Evolutionary conservation across 2,888 invertebrate genomes (phyloP), one percentile per base, ranked within the genome.

Genomic region (Oscheius onirici): DNA sequence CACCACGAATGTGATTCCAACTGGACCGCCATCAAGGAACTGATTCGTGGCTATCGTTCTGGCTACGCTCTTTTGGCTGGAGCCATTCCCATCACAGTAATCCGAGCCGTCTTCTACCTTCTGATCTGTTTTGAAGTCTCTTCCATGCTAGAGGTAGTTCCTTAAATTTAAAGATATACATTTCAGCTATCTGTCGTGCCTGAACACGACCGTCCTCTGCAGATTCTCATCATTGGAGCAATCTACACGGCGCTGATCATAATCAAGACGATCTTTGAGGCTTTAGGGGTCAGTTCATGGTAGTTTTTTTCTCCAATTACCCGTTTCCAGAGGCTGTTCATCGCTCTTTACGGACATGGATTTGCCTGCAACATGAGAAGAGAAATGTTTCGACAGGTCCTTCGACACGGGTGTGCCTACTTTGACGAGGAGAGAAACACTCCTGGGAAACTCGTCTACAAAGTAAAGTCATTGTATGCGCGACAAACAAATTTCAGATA

Each of bases 51-150:
- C 22, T 83, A 80, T 66, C 66, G 78, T 26, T 71, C 65, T n/a
- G 85, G 85, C 8, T 75, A 76, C 22, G 72, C 76, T 40, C 24
- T 74, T 0, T 51, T 81, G 13, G 63, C 72, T 0, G 80, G 75
- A 3, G 82, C 84, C 26, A 81, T 86, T 17, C 86, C 86, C 13
- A 77, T 80, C 1, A 86, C 84, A 1, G 78, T 85, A 13, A 67
- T 86, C 8, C 73, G 86, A 44, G 84, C 84, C 1, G 63, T 84
- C 5, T 84, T 86, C 77, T 84, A 84, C 57, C 73, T 86, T 2
- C 74, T 86, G 15, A 84, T 86, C 20, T 86, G 86, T 70, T 86
- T 86, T 74, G 83, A 86, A 77, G 83, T 86, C 6, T 80, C 86
- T 1, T 84, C 84, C 2, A 79, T 86, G n/a, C 67, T 86, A 6